Evolutionary conservation across 2,888 invertebrate genomes (phyloP).

Genomic region (Ormyrus nitidulus): DNA sequence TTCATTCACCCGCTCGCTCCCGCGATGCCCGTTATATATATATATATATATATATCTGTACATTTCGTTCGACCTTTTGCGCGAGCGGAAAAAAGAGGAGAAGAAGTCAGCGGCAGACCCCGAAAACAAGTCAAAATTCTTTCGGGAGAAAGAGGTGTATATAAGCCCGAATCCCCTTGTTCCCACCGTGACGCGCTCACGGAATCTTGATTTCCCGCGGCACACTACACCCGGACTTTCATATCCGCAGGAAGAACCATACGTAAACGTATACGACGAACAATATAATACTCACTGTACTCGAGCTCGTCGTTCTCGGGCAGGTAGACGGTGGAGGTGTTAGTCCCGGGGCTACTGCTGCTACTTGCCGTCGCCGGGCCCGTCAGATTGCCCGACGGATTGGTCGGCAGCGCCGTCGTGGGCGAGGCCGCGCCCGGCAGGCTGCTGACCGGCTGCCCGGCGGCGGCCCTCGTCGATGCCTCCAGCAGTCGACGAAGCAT

Average conservation of each 20-base stretch:
- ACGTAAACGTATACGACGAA: not conserved
- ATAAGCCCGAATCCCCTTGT: not conserved
- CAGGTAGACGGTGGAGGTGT: constrained; percentile 70
- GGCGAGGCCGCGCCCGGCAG: constrained; percentile 27
- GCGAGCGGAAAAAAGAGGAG: not conserved
- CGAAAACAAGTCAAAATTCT: constrained; percentile 6
- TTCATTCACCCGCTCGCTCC: not conserved
- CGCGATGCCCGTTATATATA: not conserved
- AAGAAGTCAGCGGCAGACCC: too few relatives aligned
- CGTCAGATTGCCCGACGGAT: constrained; percentile 39
- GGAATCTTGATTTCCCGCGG: not conserved
- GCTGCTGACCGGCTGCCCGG: constrained; percentile 32
- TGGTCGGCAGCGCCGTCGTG: constrained; percentile 18
- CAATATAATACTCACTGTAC: constrained; percentile 70
- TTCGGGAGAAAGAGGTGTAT: not conserved
- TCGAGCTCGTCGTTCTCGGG: constrained; percentile 70
- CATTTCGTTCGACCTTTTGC: not conserved
- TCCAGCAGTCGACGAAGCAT: constrained; percentile 56
- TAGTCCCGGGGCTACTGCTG: constrained; percentile 55
- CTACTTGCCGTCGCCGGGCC: constrained; percentile 40
- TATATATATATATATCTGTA: not conserved
- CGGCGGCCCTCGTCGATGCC: constrained; percentile 48
- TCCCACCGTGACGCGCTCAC: constrained; percentile 5
- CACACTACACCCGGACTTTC: too few relatives aligned
- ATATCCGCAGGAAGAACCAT: not conserved